Conservation (phyloP, 2,888 invertebrate genomes). For the Drosophila monieri region DNA sequence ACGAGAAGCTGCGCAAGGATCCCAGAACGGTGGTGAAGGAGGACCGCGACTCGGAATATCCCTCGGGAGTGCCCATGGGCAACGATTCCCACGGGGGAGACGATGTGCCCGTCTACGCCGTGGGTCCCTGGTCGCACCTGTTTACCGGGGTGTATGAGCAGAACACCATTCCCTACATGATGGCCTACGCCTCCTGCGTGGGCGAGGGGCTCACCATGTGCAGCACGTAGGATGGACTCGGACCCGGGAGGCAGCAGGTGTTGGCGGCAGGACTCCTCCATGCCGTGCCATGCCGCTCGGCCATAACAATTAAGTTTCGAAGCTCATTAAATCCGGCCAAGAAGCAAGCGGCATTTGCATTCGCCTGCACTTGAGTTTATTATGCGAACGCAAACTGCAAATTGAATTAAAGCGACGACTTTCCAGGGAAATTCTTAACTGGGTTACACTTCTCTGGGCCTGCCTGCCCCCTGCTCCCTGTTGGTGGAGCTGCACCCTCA, state of each 20-base stretch:
- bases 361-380: slow-evolving; percentile 49
- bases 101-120: slow-evolving; percentile 91
- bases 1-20: slow-evolving; percentile 70
- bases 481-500: slow-evolving; percentile 7
- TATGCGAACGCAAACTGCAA: slow-evolving; percentile 61
- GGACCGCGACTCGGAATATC: slow-evolving; percentile 83
- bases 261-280: not conserved
- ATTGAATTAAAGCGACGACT: slow-evolving; percentile 70
- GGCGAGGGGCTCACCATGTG: slow-evolving; percentile 85
- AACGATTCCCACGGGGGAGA: slow-evolving; percentile 91
- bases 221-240: slow-evolving; percentile 38
- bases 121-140: slow-evolving; percentile 91
- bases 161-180: slow-evolving; percentile 90
- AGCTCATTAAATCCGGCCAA: slow-evolving; percentile 63
- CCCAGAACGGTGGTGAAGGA: slow-evolving; percentile 68
- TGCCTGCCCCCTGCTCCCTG: slow-evolving; percentile 10
- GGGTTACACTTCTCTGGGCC: slow-evolving; percentile 19
- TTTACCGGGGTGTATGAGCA: slow-evolving; percentile 92
- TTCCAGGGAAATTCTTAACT: slow-evolving; percentile 42
- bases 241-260: not conserved
- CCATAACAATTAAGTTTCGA: slow-evolving; percentile 65
- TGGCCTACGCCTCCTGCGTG: slow-evolving; percentile 90
- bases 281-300: slow-evolving; percentile 44
- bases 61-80: slow-evolving; percentile 85
- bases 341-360: slow-evolving; percentile 47